Percentiles rank a stretch among this genome's conserved stretches.
These are phyloP conservation scores for Pentalonia nigronervosa DNA, from an alignment of 1,140 invertebrate genomes.

Conservation along the genomic window DNA sequence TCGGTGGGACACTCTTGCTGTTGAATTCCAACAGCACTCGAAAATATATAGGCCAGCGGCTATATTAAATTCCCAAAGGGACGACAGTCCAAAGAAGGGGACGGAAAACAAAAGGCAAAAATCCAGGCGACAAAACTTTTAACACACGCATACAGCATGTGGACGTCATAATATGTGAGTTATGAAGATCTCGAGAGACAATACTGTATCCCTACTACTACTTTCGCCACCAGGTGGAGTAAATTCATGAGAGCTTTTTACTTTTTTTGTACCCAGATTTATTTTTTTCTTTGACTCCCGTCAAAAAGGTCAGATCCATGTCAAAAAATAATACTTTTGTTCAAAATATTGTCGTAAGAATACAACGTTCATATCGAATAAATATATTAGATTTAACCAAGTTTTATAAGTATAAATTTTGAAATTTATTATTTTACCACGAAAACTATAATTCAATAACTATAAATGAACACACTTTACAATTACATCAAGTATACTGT, in stretches of 20 bases:
- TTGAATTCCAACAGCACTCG: slow-evolving; percentile 42
- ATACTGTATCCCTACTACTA: background rate
- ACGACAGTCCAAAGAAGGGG: background rate
- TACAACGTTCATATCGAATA: background rate
- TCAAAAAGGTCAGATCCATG: slow-evolving; percentile 7
- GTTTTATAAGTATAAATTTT: background rate
- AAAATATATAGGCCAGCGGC: slow-evolving; percentile 1
- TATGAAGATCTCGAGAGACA: slow-evolving; percentile 51
- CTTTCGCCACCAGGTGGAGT: background rate
- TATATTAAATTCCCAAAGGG: slow-evolving; percentile 47
- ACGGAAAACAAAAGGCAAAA: slow-evolving; percentile 45
- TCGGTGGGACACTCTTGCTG: slow-evolving; percentile 36
- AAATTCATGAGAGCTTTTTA: slow-evolving; percentile 23
- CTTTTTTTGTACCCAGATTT: background rate
- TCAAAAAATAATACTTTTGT: background rate
- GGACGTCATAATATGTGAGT: slow-evolving; percentile 55
- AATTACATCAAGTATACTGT: background rate
- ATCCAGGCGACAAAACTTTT: slow-evolving; percentile 50
- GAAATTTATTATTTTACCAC: background rate
- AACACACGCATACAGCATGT: slow-evolving; percentile 27
- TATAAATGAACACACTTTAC: background rate
- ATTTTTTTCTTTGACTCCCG: background rate
- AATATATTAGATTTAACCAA: background rate
- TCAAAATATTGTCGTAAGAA: background rate
- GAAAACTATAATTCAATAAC: background rate